These are phyloP conservation scores for Liolophura sinensis DNA, from an alignment of 1,140 invertebrate species.

Conservation along the genomic window DNA sequence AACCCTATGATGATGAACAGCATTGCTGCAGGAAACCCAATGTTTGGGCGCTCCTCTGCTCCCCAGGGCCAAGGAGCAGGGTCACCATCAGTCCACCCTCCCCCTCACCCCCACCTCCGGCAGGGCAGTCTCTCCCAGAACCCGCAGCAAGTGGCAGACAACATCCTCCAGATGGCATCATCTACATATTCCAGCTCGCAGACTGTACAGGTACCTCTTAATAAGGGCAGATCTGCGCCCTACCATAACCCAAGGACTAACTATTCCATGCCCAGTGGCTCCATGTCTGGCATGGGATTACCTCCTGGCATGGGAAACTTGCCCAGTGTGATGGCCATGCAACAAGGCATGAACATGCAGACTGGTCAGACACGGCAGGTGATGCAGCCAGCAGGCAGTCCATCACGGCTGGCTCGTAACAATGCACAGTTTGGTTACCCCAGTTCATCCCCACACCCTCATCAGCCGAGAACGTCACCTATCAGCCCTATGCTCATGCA, in stretches of 20 bases:
- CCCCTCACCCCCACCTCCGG: conserved; percentile 21
- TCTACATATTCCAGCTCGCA: conserved; percentile 42
- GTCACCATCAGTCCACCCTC: conserved; percentile 3
- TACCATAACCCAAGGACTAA: conserved; percentile 40
- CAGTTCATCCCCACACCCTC: conserved; percentile 34
- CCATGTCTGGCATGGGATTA: too few species aligned
- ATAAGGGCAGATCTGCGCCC: conserved; percentile 43
- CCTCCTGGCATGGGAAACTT: too few species aligned
- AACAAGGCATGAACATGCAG: too few species aligned
- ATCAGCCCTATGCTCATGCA: conserved; percentile 39
- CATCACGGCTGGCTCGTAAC: conserved; percentile 1
- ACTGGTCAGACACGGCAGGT: too few species aligned
- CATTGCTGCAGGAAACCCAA: conserved; percentile 12
- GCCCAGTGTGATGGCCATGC: too few species aligned
- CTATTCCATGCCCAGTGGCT: conserved; percentile 13
- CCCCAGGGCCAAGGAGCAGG: conserved; percentile 13
- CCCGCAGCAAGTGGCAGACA: conserved; percentile 55
- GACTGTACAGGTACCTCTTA: conserved; percentile 44
- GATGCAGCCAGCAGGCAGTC: neutral
- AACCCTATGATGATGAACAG: conserved; percentile 3
- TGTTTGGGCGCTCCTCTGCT: conserved; percentile 13
- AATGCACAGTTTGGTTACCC: conserved; percentile 33
- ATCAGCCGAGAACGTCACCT: conserved; percentile 30
- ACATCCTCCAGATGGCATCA: conserved; percentile 52
- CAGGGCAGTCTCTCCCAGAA: conserved; percentile 23